Percentiles rank a stretch among this genome's conserved stretches.
phyloP scores from a whole-genome alignment of 2,888 invertebrate species.

The Diarsia brunnea region DNA sequence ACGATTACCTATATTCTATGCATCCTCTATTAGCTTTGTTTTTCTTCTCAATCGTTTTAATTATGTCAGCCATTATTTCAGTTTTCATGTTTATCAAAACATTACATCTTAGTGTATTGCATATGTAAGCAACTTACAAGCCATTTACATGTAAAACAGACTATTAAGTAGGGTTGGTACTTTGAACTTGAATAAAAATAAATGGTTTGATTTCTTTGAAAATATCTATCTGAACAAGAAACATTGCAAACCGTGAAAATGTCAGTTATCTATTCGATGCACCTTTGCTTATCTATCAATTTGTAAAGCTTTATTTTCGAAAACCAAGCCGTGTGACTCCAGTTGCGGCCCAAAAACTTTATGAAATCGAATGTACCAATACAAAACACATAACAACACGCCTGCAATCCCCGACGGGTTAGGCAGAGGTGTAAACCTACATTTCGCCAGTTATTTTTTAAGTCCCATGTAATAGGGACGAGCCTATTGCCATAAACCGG shows the following conservation, averaged over 20 bases:
- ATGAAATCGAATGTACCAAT: too few relatives aligned
- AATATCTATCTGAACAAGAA: not conserved
- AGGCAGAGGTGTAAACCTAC: too few relatives aligned
- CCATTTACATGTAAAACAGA: conserved; percentile 68
- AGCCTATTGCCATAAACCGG: too few relatives aligned
- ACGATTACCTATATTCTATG: not conserved
- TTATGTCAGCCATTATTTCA: conserved; percentile 65
- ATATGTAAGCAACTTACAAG: conserved; percentile 69
- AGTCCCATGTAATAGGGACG: too few relatives aligned
- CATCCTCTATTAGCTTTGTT: conserved; percentile 44
- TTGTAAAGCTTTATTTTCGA: not conserved
- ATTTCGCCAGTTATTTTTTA: too few relatives aligned
- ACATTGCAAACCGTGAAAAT: not conserved
- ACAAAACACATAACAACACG: too few relatives aligned
- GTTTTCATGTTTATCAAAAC: conserved; percentile 69
- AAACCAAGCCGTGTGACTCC: not conserved
- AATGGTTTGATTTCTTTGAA: not conserved
- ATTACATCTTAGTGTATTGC: conserved; percentile 68
- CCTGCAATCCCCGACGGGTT: too few relatives aligned
- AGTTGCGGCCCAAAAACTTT: not conserved
- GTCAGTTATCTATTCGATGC: too few relatives aligned
- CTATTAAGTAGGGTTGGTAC: conserved; percentile 61
- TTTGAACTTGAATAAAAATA: too few relatives aligned
- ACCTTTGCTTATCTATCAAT: not conserved
- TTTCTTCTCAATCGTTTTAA: conserved; percentile 57